phyloP scores from a whole-genome alignment of 2,113 vertebrate genomes.

The Grantiella picta region DNA sequence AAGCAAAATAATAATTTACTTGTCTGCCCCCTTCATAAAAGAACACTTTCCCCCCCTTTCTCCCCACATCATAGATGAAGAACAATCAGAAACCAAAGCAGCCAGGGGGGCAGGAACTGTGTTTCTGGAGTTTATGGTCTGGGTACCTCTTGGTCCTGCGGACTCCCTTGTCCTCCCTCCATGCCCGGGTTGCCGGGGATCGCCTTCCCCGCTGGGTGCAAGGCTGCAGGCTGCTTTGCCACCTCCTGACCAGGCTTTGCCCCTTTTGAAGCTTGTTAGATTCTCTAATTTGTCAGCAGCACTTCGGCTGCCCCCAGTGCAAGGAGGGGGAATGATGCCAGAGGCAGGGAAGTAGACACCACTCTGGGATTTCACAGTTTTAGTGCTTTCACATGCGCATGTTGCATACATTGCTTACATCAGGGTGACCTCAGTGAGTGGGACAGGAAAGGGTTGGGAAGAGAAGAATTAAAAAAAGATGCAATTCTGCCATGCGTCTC shows the following conservation, averaged over 20 bases:
- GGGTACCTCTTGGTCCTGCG: background rate
- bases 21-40: background rate
- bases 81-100: background rate
- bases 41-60: accelerated
- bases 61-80: background rate
- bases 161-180: background rate
- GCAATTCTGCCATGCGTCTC: background rate
- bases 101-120: background rate
- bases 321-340: background rate
- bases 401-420: too few relatives aligned
- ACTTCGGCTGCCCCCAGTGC: background rate
- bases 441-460: background rate
- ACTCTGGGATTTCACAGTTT: background rate
- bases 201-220: accelerated
- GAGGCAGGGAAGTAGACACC: background rate
- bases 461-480: background rate
- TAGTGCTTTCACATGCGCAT: background rate
- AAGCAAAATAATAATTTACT: constrained; percentile 20
- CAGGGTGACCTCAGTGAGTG: background rate
- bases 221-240: background rate
- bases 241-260: background rate
- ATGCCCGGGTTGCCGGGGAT: background rate
- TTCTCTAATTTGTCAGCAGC: background rate
- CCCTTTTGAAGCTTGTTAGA: background rate
- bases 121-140: background rate